Evolutionary conservation across 2,113 vertebrate genomes (phyloP).

Genomic region (Hydropotes inermis): DNA sequence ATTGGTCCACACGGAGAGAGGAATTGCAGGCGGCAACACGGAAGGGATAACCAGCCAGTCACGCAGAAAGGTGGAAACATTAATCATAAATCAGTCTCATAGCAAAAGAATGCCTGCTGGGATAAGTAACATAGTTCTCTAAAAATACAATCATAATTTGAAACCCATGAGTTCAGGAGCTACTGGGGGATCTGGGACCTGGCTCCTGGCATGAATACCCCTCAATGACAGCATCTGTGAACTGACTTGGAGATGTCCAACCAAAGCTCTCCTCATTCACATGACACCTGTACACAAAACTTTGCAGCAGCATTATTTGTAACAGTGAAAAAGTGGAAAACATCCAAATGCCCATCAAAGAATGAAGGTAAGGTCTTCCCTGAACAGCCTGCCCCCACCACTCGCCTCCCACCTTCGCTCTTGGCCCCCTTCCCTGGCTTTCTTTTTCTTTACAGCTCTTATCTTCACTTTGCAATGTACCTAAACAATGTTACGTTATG

Average conservation of each 20-base stretch:
- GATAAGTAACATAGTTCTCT: not conserved
- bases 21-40: not conserved
- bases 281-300: fast-evolving
- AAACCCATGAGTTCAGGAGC: not conserved
- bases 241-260: not conserved
- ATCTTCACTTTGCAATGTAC: fast-evolving
- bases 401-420: not conserved
- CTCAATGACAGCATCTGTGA: not conserved
- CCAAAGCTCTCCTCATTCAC: not conserved
- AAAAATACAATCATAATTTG: not conserved
- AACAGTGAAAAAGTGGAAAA: not conserved
- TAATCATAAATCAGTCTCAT: not conserved
- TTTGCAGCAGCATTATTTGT: not conserved
- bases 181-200: too few species aligned
- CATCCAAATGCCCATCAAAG: not conserved
- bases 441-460: not conserved
- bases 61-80: not conserved
- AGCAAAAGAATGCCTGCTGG: not conserved
- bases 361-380: not conserved
- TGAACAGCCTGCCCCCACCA: not conserved
- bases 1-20: not conserved
- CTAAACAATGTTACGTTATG: fast-evolving
- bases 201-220: not conserved
- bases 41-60: not conserved
- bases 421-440: not conserved